Conservation (phyloP, 92 coral and sea anemone species). For the Siderastrea siderea region DNA sequence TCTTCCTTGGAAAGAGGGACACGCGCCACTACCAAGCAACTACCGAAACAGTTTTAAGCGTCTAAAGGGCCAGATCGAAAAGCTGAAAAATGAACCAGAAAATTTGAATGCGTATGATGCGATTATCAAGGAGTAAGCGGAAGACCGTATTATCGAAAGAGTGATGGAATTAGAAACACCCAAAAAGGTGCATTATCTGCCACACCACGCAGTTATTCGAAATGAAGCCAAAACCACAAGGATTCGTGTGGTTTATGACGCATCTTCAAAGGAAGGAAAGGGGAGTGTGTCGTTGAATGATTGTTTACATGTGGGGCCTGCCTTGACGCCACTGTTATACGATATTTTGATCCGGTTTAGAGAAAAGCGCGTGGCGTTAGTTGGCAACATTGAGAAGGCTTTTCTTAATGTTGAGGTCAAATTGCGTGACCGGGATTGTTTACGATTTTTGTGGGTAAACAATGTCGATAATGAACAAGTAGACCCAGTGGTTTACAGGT, state of each 20-base stretch:
- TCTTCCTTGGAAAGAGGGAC: slow-evolving; percentile 63
- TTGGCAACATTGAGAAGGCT: slow-evolving; percentile 29
- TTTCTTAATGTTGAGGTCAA: slow-evolving; percentile 16
- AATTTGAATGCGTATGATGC: slow-evolving; percentile 52
- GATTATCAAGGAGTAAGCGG: slow-evolving; percentile 53
- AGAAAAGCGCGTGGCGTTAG: slow-evolving; percentile 30
- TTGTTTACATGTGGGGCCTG: slow-evolving; percentile 70
- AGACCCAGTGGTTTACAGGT: slow-evolving; percentile 41
- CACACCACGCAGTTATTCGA: slow-evolving; percentile 64
- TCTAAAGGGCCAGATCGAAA: slow-evolving; percentile 47
- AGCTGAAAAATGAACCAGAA: slow-evolving; percentile 42
- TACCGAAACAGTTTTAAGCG: slow-evolving; percentile 48
- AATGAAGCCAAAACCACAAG: slow-evolving; percentile 62
- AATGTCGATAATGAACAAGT: slow-evolving; percentile 13
- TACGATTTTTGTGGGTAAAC: slow-evolving; percentile 71
- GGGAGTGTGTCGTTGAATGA: slow-evolving; percentile 62
- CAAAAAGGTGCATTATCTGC: slow-evolving; percentile 54
- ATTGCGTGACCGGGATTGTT: slow-evolving; percentile 57
- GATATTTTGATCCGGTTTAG: slow-evolving; percentile 60
- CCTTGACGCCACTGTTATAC: slow-evolving; percentile 53
- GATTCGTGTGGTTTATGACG: slow-evolving; percentile 49
- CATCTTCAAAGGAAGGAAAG: slow-evolving; percentile 52
- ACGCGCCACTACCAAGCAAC: slow-evolving; percentile 39
- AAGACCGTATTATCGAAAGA: slow-evolving; percentile 44
- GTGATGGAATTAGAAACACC: slow-evolving; percentile 48